phyloP scores from a whole-genome alignment of 2,113 vertebrate species.

The Bungarus multicinctus region DNA sequence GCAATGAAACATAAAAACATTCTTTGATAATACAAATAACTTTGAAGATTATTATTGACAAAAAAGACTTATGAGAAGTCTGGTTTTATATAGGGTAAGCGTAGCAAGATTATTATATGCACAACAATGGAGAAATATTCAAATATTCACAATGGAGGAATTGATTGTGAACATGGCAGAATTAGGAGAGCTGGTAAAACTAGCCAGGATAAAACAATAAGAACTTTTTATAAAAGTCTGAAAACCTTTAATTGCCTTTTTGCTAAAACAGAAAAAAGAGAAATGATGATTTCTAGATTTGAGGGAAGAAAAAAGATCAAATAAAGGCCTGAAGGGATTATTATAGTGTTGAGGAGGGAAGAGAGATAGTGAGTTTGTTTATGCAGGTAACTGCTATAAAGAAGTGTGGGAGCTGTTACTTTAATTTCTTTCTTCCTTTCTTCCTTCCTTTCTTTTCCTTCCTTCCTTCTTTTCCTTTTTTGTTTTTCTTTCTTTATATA shows the following conservation, averaged over 20 bases:
- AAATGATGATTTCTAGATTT: background rate
- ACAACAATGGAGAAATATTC: background rate
- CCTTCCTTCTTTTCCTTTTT: background rate
- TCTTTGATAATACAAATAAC: background rate
- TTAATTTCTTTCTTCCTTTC: background rate
- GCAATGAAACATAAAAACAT: background rate
- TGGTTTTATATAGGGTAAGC: background rate
- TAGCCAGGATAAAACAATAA: background rate
- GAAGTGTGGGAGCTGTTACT: background rate
- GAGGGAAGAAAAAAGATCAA: background rate
- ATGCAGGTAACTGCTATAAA: background rate
- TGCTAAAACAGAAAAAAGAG: background rate
- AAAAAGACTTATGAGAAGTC: background rate
- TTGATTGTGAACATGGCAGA: background rate
- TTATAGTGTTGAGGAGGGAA: background rate
- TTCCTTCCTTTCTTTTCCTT: background rate
- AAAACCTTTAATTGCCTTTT: background rate
- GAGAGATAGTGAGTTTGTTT: background rate
- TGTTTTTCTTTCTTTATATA: background rate
- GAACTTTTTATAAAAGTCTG: background rate
- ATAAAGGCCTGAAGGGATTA: background rate
- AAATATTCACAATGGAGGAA: background rate
- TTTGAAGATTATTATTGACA: background rate
- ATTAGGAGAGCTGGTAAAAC: background rate
- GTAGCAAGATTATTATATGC: background rate